A percentile compares a stretch with the other conserved stretches of the same genome.
phyloP scores from a whole-genome alignment of 2,888 invertebrate genomes.

The Schrankia costaestrigalis region DNA sequence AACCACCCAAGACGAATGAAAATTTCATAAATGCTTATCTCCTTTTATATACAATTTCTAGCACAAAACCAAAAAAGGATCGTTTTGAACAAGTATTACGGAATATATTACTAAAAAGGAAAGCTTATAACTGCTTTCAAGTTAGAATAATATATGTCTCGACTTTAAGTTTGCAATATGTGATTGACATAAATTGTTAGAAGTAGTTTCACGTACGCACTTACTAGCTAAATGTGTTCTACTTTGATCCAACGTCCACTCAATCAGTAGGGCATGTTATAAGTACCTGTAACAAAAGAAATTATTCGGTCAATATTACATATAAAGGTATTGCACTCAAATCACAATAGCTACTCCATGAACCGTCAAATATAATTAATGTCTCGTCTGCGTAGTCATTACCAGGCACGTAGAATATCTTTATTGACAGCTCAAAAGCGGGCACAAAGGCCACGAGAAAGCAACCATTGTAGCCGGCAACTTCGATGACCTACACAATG shows the following conservation, averaged over 20 bases:
- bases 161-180: conserved; percentile 22
- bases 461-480: conserved; percentile 55
- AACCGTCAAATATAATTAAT: conserved; percentile 56
- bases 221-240: conserved; percentile 21
- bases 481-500: conserved; percentile 59
- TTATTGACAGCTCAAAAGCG: conserved; percentile 67
- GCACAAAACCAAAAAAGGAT: conserved; percentile 14
- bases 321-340: conserved; percentile 33
- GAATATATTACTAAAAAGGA: conserved; percentile 24
- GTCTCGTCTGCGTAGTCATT: conserved; percentile 49
- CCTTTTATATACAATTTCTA: conserved; percentile 12
- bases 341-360: conserved; percentile 28
- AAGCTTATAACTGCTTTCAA: conserved; percentile 17
- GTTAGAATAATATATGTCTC: conserved; percentile 18
- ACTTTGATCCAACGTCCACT: conserved; percentile 17
- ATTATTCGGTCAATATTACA: conserved; percentile 18
- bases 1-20: conserved; percentile 14
- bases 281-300: conserved; percentile 22
- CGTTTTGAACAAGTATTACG: conserved; percentile 17
- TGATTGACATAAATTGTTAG: conserved; percentile 29
- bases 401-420: conserved; percentile 51
- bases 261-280: conserved; percentile 24
- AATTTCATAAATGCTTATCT: conserved; percentile 16
- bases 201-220: conserved; percentile 18
- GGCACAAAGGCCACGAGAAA: conserved; percentile 59